phyloP scores from a whole-genome alignment of 2,888 invertebrate species.

The Mystacides longicornis region DNA sequence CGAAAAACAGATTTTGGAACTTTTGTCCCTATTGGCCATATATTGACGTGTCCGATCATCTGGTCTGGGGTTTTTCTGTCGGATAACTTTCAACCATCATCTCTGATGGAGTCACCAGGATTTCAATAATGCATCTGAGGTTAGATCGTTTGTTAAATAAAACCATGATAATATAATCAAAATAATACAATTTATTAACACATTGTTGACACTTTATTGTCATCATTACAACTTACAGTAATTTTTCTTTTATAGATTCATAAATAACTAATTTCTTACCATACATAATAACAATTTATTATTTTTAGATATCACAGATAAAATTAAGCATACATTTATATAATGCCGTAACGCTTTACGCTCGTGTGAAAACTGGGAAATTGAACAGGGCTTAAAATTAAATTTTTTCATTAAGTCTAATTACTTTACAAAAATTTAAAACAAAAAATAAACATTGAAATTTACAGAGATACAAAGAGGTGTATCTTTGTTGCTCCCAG shows the following conservation, averaged over 20 bases:
- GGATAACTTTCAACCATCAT: too few species aligned
- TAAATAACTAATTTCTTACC: background rate
- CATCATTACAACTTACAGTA: background rate
- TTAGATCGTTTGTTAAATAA: background rate
- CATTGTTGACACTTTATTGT: background rate
- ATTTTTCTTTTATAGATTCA: background rate
- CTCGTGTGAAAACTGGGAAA: background rate
- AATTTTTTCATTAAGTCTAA: too few species aligned
- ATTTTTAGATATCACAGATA: constrained; percentile 2
- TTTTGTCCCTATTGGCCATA: too few species aligned
- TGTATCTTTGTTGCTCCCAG: too few species aligned
- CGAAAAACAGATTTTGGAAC: too few species aligned
- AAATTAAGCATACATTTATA: background rate
- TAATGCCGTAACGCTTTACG: background rate
- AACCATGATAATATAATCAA: background rate
- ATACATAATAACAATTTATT: background rate
- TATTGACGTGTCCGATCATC: too few species aligned
- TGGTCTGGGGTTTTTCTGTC: too few species aligned
- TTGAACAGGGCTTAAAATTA: background rate
- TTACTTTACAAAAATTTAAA: too few species aligned
- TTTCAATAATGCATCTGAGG: too few species aligned
- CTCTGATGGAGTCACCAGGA: too few species aligned
- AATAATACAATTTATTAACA: background rate
- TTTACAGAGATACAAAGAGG: too few species aligned
- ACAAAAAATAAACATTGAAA: too few species aligned